Conservation (phyloP, 2,113 vertebrate genomes). For the Archocentrus centrarchus region DNA sequence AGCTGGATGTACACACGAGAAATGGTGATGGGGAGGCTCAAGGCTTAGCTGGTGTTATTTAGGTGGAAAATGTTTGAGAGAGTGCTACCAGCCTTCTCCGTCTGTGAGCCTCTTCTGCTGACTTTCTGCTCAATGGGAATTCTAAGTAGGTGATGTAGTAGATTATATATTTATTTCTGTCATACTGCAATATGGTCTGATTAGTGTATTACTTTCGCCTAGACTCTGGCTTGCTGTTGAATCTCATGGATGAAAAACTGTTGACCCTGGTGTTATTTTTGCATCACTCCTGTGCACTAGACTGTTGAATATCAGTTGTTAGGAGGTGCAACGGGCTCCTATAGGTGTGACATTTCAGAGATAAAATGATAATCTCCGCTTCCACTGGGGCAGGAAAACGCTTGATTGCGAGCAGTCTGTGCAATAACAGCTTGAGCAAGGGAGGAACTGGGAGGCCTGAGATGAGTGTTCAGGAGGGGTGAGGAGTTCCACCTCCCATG, state of each 20-base stretch:
- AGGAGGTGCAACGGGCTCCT: conserved; percentile 29
- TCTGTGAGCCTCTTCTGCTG: conserved; percentile 62
- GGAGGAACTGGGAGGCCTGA: not conserved
- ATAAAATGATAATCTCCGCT: conserved; percentile 39
- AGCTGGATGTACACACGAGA: conserved; percentile 18
- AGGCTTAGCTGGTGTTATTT: conserved; percentile 26
- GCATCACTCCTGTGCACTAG: conserved; percentile 35
- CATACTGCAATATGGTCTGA: not conserved
- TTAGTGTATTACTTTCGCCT: not conserved
- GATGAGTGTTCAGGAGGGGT: conserved; percentile 42
- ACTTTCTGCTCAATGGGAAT: conserved; percentile 58
- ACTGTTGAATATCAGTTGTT: conserved; percentile 30
- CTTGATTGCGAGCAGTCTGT: conserved; percentile 29
- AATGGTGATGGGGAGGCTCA: not conserved
- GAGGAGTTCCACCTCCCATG: conserved; percentile 33
- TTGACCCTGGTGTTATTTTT: conserved; percentile 13
- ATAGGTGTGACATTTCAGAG: conserved; percentile 53
- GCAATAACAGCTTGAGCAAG: conserved; percentile 15
- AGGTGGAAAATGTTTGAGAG: conserved; percentile 50
- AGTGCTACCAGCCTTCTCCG: conserved; percentile 34
- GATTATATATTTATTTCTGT: conserved; percentile 5
- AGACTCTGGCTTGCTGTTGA: not conserved
- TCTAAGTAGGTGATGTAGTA: conserved; percentile 63
- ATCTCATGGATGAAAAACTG: conserved; percentile 17
- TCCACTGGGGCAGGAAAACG: conserved; percentile 19